phyloP scores from a whole-genome alignment of 1,140 invertebrate genomes.

The Dendroctonus ponderosae region DNA sequence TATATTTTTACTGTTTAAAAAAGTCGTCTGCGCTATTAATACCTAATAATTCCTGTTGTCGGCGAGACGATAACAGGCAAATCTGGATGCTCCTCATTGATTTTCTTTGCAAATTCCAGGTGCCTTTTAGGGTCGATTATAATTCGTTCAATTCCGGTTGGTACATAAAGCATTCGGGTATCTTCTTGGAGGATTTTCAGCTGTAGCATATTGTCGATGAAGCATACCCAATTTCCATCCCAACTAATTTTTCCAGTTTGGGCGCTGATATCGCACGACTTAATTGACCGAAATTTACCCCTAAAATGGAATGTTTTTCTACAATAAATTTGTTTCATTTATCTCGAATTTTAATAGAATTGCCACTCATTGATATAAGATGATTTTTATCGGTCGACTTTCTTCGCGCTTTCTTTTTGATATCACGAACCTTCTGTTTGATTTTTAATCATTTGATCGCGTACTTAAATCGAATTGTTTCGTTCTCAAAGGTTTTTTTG shows the following conservation, averaged over 20 bases:
- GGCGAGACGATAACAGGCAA: constrained; percentile 20
- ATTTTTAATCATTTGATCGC: too few species aligned
- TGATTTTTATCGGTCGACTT: too few species aligned
- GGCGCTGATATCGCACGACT: constrained; percentile 47
- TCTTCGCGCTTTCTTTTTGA: too few species aligned
- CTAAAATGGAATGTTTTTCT: constrained; percentile 24
- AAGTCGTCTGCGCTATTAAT: constrained; percentile 40
- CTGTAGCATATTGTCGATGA: constrained; percentile 92
- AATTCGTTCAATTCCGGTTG: constrained; percentile 78
- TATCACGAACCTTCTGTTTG: too few species aligned
- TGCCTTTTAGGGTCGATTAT: constrained; percentile 74
- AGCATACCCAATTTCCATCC: constrained; percentile 85
- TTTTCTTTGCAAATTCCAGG: constrained; percentile 51
- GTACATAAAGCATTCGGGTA: constrained; percentile 74
- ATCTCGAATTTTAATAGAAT: too few species aligned
- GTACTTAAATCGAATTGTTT: too few species aligned
- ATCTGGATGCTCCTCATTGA: not conserved
- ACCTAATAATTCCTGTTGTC: constrained; percentile 23
- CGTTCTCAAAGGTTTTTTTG: too few species aligned
- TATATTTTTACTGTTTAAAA: too few species aligned
- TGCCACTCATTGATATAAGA: too few species aligned
- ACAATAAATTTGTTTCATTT: too few species aligned
- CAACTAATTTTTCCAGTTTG: constrained; percentile 61
- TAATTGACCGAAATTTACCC: constrained; percentile 66
- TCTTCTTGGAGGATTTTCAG: constrained; percentile 76